These are phyloP conservation scores for Harlomillsia oculata DNA, from an alignment of 1,140 invertebrate species.

Conservation along the genomic window DNA sequence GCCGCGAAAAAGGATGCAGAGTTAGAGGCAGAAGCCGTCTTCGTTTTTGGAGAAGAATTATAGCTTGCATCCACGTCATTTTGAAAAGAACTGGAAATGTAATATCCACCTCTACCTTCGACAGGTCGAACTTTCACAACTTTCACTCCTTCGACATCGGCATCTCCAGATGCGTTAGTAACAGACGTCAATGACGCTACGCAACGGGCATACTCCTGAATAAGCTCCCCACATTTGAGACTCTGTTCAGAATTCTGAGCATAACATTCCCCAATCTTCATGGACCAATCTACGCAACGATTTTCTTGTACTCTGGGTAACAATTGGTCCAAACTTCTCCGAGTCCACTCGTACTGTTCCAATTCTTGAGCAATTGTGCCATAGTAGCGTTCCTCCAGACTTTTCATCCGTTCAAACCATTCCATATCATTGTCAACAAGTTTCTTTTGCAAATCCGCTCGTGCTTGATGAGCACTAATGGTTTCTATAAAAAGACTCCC, in stretches of 20 bases:
- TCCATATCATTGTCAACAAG: conserved; percentile 5
- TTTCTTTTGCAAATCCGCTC: conserved; percentile 4
- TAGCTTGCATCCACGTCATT: neutral
- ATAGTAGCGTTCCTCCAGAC: neutral
- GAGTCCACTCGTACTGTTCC: too few species aligned
- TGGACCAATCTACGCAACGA: too few species aligned
- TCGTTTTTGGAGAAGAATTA: neutral
- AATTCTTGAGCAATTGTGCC: too few species aligned
- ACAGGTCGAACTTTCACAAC: neutral
- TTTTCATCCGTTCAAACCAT: neutral
- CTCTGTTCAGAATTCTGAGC: neutral
- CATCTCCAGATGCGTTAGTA: neutral
- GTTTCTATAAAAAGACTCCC: conserved; percentile 10
- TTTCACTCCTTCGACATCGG: neutral
- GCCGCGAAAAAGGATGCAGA: too few species aligned
- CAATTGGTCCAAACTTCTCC: too few species aligned
- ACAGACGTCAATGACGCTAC: neutral
- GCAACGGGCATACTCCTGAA: conserved; percentile 6
- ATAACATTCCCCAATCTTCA: conserved; percentile 6
- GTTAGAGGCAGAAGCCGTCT: too few species aligned
- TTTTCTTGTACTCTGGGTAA: too few species aligned
- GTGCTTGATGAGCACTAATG: conserved; percentile 3
- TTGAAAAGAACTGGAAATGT: neutral
- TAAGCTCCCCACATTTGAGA: conserved; percentile 9
- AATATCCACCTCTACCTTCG: neutral